phyloP scores from a whole-genome alignment of 2,797 vertebrate species.

The Cynopterus sphinx region DNA sequence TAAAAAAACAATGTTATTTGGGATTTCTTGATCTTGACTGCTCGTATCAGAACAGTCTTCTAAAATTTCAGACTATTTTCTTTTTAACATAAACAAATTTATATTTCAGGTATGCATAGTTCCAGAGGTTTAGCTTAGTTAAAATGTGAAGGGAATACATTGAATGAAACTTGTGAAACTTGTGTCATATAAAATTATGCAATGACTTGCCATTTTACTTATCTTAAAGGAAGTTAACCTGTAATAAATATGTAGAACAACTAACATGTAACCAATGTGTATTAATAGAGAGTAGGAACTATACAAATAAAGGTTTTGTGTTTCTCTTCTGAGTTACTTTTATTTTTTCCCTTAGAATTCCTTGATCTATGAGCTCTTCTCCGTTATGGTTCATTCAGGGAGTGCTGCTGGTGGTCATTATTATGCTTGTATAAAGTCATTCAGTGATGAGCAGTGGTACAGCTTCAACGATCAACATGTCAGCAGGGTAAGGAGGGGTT shows the following conservation, averaged over 20 bases:
- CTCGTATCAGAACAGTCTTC: neutral
- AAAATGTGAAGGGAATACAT: slow-evolving; percentile 26
- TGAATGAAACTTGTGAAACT: neutral
- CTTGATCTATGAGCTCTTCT: slow-evolving; percentile 97
- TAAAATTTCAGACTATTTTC: slow-evolving; percentile 39
- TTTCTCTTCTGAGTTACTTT: slow-evolving; percentile 38
- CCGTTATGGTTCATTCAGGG: slow-evolving; percentile 99
- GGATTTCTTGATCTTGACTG: neutral
- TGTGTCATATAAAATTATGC: neutral
- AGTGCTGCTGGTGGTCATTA: slow-evolving; percentile 99
- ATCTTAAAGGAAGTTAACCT: neutral
- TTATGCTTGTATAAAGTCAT: slow-evolving; percentile 99
- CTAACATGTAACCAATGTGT: neutral
- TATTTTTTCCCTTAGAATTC: slow-evolving; percentile 88
- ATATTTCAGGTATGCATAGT: neutral
- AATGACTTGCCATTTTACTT: slow-evolving; percentile 47
- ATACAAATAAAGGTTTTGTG: neutral
- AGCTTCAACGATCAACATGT: slow-evolving; percentile 99
- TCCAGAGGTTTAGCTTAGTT: neutral
- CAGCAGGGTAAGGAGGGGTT: slow-evolving; percentile 91
- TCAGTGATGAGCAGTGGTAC: slow-evolving; percentile 98
- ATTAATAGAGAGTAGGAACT: slow-evolving; percentile 15
- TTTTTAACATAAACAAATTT: slow-evolving; percentile 19
- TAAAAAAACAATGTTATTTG: neutral
- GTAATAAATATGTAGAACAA: neutral